Evolutionary conservation across 2,888 invertebrate species (phyloP), one percentile per base, ranked within the genome.

Genomic region (Cephus spinipes): DNA sequence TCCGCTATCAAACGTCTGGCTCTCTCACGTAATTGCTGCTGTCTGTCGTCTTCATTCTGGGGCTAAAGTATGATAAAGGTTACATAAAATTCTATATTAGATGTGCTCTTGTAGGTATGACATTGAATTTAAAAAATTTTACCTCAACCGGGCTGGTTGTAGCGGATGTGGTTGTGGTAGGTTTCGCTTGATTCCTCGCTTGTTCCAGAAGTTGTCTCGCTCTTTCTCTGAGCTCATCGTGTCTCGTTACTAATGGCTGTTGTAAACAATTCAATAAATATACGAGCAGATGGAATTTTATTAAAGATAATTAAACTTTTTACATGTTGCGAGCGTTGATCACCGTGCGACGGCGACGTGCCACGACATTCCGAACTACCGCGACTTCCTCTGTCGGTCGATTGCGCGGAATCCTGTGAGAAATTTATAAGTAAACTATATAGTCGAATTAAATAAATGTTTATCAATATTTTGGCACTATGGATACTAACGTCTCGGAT

Each of bases 1-100:
- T 98, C 97, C 0, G 97, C 97, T 80, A 98, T 98, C 77, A 98
- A 93, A 87, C 96, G 95, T 85, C 98, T 94, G 79, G 98, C 98
- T 90, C 98, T 93, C 91, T 98, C 98, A 11, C 97, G 93, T 83
- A 98, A 92, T 89, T 96, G 95, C 79, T 95, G 95, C 89, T 98
- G 97, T 85, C 98, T 94, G 89, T 98, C 98, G 88, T 97, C 97
- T 91, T 98, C 96, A 78, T 94, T 94, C 93, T 94, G 92, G 40
- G 92, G 90, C 93, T 84, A 77, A 77, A 33, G 23, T 31, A 71
- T 31, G 1, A 71, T 12, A 15, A 23, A 15, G 71, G 15, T 55
- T 23, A 15, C 1, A 23, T 55, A 9, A 55, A 1, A 55, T 9
- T 9, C 9, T 9, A 23, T 2, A 9, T 23, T 2, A 55, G 23